Conservation (phyloP, 2,113 vertebrate species). For the Nycticryphes semicollaris region DNA sequence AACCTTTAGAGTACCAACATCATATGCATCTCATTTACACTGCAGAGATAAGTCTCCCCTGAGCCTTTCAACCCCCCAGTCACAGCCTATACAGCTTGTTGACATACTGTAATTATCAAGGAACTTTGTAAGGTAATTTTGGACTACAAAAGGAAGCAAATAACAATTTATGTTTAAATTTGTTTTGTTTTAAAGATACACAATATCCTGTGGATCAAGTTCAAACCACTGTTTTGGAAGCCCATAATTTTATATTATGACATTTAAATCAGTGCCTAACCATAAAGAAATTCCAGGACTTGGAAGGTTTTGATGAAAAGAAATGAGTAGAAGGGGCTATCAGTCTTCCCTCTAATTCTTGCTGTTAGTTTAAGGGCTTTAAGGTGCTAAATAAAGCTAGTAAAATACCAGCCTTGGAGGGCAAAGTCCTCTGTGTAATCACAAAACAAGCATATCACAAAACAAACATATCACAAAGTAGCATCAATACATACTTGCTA, state of each 20-base stretch:
- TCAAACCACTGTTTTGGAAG: background rate
- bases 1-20: slow-evolving; percentile 23
- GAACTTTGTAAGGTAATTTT: background rate
- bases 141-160: background rate
- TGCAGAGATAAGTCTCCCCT: background rate
- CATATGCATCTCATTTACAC: background rate
- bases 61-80: background rate
- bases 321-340: background rate
- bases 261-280: background rate
- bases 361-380: background rate
- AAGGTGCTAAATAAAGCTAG: background rate
- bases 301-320: background rate
- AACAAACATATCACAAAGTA: background rate
- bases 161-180: background rate
- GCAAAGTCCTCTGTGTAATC: background rate
- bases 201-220: fast-evolving
- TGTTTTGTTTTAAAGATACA: background rate
- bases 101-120: background rate
- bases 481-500: background rate
- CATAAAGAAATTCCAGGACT: background rate
- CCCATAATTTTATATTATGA: background rate
- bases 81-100: background rate
- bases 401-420: background rate
- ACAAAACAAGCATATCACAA: background rate
- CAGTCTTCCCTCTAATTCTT: background rate